These are phyloP conservation scores for Avahi laniger DNA, from an alignment of 2,797 vertebrate species.

Conservation along the genomic window DNA sequence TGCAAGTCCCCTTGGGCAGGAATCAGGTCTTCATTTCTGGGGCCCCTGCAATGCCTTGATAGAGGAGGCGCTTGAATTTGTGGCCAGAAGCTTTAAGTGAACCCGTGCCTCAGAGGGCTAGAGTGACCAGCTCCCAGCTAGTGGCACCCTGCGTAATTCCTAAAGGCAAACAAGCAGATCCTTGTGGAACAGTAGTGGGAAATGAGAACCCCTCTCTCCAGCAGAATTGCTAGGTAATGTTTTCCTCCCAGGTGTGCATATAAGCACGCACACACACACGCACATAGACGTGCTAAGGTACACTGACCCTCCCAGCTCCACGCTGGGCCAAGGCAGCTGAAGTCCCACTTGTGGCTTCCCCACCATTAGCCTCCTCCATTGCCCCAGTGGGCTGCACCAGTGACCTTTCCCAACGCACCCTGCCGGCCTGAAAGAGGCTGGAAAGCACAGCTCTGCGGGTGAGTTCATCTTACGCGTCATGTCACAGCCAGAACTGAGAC, in stretches of 20 bases:
- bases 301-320: neutral
- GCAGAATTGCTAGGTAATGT: neutral
- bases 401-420: neutral
- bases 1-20: neutral
- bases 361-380: neutral
- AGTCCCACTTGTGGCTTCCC: neutral
- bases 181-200: neutral
- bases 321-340: neutral
- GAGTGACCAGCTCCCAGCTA: neutral
- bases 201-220: neutral
- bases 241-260: neutral
- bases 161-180: neutral
- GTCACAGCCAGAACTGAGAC: neutral
- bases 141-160: neutral
- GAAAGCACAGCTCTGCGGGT: neutral
- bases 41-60: neutral
- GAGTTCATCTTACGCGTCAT: neutral
- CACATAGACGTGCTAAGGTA: no score
- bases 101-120: neutral
- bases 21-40: neutral
- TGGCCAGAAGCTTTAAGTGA: neutral
- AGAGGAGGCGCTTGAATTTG: neutral
- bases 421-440: neutral
- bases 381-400: no score
- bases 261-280: rapidly evolving